Percentiles rank a stretch among this genome's conserved stretches.
Evolutionary conservation across 2,113 vertebrate genomes (phyloP).

Genomic region (Marmota monax): DNA sequence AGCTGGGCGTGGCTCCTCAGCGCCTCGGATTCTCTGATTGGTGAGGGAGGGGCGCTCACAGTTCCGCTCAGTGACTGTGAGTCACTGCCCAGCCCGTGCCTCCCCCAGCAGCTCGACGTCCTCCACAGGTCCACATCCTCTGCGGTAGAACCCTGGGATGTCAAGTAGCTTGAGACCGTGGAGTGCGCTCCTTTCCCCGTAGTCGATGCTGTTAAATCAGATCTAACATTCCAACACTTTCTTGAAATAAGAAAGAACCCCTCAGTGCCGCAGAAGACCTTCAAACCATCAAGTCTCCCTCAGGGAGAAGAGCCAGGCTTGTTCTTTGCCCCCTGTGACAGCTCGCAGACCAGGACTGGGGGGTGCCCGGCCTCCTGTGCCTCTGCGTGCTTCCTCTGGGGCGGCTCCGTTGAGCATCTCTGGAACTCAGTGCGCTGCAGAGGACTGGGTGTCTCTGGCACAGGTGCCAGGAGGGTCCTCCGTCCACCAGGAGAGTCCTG

Average conservation of each 20-base stretch:
- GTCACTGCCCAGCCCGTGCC: fast-evolving
- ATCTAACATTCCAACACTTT: neutral
- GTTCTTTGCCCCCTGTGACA: no score
- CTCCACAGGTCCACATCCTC: neutral
- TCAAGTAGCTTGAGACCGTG: neutral
- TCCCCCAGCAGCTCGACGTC: neutral
- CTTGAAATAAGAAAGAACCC: neutral
- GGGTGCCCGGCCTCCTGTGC: neutral
- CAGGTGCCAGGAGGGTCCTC: neutral
- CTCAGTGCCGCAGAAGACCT: neutral
- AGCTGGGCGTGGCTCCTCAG: neutral
- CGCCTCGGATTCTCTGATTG: no score
- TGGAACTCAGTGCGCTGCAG: neutral
- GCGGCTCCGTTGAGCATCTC: no score
- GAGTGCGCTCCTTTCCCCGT: fast-evolving
- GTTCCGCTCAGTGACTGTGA: no score
- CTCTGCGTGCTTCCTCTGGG: neutral
- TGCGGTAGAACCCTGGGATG: fast-evolving
- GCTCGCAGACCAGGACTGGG: fast-evolving
- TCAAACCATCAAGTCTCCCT: neutral
- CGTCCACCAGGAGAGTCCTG: neutral
- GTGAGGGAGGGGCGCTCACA: fast-evolving
- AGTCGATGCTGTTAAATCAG: fast-evolving
- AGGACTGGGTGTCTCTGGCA: no score
- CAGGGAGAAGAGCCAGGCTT: no score